These are phyloP conservation scores for Rhopalosiphum padi DNA, from an alignment of 1,140 invertebrate genomes.

Conservation along the genomic window DNA sequence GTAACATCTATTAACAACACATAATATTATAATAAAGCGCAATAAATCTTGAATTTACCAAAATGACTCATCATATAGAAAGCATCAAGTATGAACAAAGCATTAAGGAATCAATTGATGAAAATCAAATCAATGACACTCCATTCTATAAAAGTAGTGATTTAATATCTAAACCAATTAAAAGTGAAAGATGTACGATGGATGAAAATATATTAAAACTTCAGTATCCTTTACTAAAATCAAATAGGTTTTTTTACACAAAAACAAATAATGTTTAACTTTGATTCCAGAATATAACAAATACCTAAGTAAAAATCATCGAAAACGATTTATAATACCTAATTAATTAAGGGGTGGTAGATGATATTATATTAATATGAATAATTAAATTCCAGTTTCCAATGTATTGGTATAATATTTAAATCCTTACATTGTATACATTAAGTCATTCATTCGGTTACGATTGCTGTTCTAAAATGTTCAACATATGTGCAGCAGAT, in stretches of 20 bases:
- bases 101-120: neutral
- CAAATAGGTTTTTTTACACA: neutral
- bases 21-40: no score
- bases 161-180: constrained; percentile 57
- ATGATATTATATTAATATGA: neutral
- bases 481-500: constrained; percentile 80
- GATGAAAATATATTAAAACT: constrained; percentile 57
- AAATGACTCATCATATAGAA: no score
- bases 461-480: constrained; percentile 75
- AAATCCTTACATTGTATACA: neutral
- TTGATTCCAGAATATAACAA: neutral
- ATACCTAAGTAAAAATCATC: no score
- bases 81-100: no score
- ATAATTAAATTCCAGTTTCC: neutral
- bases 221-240: constrained; percentile 60
- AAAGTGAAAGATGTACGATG: constrained; percentile 39
- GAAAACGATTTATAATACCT: no score
- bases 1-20: no score
- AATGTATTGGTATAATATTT: neutral
- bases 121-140: neutral
- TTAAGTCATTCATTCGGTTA: constrained; percentile 85
- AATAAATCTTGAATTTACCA: no score
- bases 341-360: neutral
- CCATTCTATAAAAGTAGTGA: constrained; percentile 29
- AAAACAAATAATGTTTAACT: neutral